Evolutionary conservation across 2,797 vertebrate genomes (phyloP).

Genomic region (Gymnothorax reevesii): DNA sequence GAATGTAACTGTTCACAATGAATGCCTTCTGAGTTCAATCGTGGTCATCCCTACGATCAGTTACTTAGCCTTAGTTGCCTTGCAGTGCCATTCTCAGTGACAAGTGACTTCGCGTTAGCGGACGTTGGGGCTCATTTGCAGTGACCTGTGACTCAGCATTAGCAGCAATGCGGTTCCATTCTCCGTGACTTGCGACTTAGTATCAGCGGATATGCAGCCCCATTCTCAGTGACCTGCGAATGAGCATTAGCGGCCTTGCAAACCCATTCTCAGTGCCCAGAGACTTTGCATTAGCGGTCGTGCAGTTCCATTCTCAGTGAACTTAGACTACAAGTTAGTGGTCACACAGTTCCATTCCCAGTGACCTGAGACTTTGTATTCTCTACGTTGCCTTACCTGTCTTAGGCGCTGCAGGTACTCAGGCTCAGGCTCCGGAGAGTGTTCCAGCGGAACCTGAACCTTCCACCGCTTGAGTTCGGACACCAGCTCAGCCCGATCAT

Average conservation of each 20-base stretch:
- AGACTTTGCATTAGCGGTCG: too few relatives aligned
- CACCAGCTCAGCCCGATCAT: constrained; percentile 56
- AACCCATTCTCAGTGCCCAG: too few relatives aligned
- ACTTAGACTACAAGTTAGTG: constrained; percentile 43
- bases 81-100: background rate
- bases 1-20: background rate
- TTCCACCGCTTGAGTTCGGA: constrained; percentile 66
- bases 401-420: constrained; percentile 57
- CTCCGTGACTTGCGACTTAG: background rate
- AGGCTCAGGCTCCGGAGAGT: constrained; percentile 51
- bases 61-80: too few relatives aligned
- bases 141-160: background rate
- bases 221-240: background rate
- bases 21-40: too few relatives aligned
- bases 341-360: too few relatives aligned
- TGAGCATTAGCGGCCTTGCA: too few relatives aligned
- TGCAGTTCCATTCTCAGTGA: constrained; percentile 18
- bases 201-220: background rate
- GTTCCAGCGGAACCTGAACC: constrained; percentile 48
- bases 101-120: background rate
- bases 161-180: background rate
- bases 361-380: too few relatives aligned
- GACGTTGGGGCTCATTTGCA: background rate
- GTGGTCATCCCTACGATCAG: too few relatives aligned
- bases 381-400: constrained; percentile 50